Percentiles rank a stretch among this genome's conserved stretches.
Conservation (phyloP, 2,888 invertebrate genomes). For the Andricus curvator region DNA sequence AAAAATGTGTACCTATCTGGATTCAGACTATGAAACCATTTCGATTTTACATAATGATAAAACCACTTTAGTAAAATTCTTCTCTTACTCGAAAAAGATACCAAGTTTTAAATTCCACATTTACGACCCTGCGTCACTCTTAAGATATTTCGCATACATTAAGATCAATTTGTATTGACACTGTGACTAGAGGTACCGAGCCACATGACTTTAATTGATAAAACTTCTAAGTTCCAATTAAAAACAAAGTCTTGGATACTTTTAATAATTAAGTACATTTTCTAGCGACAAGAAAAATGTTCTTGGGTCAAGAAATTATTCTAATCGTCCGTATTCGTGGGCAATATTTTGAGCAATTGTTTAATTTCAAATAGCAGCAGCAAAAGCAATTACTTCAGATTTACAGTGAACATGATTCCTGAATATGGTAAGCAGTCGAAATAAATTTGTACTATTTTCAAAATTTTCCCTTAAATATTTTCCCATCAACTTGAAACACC, state of each 20-base stretch:
- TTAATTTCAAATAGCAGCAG: too few species aligned
- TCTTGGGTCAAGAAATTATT: too few species aligned
- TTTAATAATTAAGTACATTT: neutral
- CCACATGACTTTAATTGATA: neutral
- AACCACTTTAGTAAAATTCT: neutral
- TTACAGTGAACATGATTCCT: too few species aligned
- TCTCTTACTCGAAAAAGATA: neutral
- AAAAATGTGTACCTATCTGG: too few species aligned
- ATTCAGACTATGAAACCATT: too few species aligned
- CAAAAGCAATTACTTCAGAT: too few species aligned
- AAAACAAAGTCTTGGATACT: neutral
- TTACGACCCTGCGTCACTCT: neutral
- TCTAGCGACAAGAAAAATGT: too few species aligned
- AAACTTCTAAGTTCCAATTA: neutral
- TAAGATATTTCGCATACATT: constrained; percentile 15
- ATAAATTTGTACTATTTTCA: neutral
- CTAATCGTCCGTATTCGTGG: too few species aligned
- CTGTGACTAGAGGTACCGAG: neutral
- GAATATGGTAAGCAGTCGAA: neutral
- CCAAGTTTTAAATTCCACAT: neutral
- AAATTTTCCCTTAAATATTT: neutral
- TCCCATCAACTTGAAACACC: neutral
- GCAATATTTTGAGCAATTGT: too few species aligned
- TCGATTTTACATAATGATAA: neutral
- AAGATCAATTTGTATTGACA: neutral